Evolutionary conservation across 2,113 vertebrate genomes (phyloP).

Genomic region (Gnathonemus echidnorhynchus): DNA sequence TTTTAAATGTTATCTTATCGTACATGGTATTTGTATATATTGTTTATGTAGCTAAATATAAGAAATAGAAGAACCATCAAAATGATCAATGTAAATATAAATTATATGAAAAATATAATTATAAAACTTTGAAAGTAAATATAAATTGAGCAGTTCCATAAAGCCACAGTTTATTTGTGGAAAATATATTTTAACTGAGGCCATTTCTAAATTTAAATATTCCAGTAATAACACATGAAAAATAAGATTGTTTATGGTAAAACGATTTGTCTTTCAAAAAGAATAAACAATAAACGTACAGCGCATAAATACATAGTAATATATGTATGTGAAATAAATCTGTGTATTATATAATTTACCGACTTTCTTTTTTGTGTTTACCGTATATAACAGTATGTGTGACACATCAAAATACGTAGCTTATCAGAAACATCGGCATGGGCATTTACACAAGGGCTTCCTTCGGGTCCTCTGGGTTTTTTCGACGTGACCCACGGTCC

Average conservation of each 20-base stretch:
- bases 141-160: constrained; percentile 17
- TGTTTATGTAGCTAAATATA: neutral
- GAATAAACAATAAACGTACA: constrained; percentile 26
- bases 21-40: neutral
- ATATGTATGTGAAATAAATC: neutral
- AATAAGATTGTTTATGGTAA: constrained; percentile 33
- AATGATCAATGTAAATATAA: neutral
- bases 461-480: neutral
- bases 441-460: neutral
- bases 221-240: constrained; percentile 48
- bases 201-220: constrained; percentile 45
- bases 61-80: neutral
- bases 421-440: neutral
- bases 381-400: neutral
- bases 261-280: constrained; percentile 27
- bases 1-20: neutral
- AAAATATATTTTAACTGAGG: constrained; percentile 14
- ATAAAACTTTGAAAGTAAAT: neutral
- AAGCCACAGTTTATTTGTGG: constrained; percentile 38
- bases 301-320: constrained; percentile 10
- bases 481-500: neutral
- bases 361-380: neutral
- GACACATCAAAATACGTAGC: neutral
- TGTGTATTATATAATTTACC: neutral
- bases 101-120: constrained; percentile 10